phyloP scores from a whole-genome alignment of 2,797 vertebrate genomes.

The Pogoniulus pusillus region DNA sequence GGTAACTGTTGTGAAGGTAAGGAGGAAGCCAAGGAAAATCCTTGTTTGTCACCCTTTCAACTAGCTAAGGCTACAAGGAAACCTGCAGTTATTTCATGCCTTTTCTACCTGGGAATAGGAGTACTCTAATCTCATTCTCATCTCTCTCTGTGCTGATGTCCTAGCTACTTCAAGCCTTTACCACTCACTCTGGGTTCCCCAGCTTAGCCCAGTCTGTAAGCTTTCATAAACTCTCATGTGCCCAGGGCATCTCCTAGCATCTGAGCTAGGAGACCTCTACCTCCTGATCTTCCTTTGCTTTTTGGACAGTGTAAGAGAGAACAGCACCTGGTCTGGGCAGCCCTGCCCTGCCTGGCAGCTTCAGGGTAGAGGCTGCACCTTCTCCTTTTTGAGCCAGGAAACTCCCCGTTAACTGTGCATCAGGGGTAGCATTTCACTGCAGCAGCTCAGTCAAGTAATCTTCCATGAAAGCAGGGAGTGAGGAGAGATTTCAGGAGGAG shows the following conservation, averaged over 20 bases:
- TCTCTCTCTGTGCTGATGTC: background rate
- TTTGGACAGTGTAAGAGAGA: background rate
- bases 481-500: background rate
- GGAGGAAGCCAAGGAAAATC: background rate
- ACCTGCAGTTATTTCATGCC: background rate
- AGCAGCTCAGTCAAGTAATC: background rate
- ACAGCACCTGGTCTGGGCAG: background rate
- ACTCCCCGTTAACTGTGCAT: background rate
- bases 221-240: background rate
- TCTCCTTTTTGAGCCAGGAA: background rate
- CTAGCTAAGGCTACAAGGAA: background rate
- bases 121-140: background rate
- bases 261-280: rapidly evolving
- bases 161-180: rapidly evolving
- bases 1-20: slow-evolving; percentile 93
- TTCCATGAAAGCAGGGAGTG: background rate
- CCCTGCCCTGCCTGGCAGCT: background rate
- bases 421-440: background rate
- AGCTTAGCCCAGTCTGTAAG: background rate
- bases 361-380: background rate
- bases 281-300: background rate
- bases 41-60: background rate
- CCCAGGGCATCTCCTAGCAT: background rate
- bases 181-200: background rate
- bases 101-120: rapidly evolving